These are phyloP conservation scores for Ormia ochracea DNA, from an alignment of 2,888 invertebrate genomes.

Conservation along the genomic window DNA sequence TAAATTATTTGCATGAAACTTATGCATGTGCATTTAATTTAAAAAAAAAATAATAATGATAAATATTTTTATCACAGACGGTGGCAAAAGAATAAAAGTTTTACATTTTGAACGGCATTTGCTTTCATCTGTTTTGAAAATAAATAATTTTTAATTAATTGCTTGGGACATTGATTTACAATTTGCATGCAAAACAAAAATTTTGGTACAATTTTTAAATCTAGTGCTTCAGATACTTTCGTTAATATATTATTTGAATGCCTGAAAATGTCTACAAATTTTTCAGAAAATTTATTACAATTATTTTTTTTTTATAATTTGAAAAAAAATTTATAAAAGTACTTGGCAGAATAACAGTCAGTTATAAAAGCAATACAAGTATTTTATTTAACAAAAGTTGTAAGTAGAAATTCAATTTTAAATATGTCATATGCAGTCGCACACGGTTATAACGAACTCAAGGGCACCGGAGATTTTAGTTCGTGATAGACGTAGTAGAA, in stretches of 20 bases:
- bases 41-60: constrained; percentile 26
- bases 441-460: no score
- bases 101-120: constrained; percentile 32
- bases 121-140: constrained; percentile 17
- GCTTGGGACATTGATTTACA: constrained; percentile 42
- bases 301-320: no score
- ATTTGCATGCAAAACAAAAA: neutral
- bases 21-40: neutral
- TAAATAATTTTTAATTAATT: constrained; percentile 28
- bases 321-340: no score
- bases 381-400: no score
- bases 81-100: neutral
- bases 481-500: no score
- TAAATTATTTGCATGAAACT: constrained; percentile 15
- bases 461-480: no score
- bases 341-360: no score
- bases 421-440: no score
- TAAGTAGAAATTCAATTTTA: no score
- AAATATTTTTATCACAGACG: constrained; percentile 10
- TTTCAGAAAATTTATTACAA: no score
- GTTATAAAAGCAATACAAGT: no score
- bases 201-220: neutral
- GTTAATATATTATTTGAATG: neutral
- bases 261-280: neutral
- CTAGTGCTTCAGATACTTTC: neutral